Percentiles rank a stretch among this genome's conserved stretches.
Evolutionary conservation across 2,888 invertebrate species (phyloP).

Genomic region (Ceratothoa steindachneri): DNA sequence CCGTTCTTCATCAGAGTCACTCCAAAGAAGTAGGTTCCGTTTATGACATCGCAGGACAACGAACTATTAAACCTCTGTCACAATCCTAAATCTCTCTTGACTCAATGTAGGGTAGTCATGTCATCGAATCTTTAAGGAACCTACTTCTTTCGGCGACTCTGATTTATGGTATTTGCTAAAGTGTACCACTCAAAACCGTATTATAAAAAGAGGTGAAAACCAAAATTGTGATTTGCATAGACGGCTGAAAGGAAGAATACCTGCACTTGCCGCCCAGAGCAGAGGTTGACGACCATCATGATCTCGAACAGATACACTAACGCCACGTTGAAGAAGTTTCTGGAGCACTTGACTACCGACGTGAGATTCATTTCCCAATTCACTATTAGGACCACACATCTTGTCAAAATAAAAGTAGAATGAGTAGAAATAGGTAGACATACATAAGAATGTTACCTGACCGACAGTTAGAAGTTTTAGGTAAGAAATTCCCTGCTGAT

Average conservation of each 20-base stretch:
- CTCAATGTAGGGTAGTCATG: too few species aligned
- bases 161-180: too few species aligned
- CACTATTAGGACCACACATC: constrained; percentile 47
- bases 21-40: not conserved
- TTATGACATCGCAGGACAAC: not conserved
- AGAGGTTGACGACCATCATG: constrained; percentile 90
- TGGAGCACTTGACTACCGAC: constrained; percentile 73
- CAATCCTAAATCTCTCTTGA: too few species aligned
- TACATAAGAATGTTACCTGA: not conserved
- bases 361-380: constrained; percentile 48
- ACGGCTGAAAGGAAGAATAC: too few species aligned
- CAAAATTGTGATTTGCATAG: too few species aligned
- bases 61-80: too few species aligned
- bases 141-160: too few species aligned
- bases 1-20: constrained; percentile 26
- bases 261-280: constrained; percentile 96
- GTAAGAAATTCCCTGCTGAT: too few species aligned
- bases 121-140: too few species aligned
- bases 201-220: too few species aligned
- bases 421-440: not conserved
- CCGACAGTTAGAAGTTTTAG: constrained; percentile 1
- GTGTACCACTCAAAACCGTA: too few species aligned
- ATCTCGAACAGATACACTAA: constrained; percentile 79
- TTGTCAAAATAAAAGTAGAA: constrained; percentile 13
- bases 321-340: constrained; percentile 70